These are phyloP conservation scores for Lamellibrachia satsuma DNA, from an alignment of 2,888 invertebrate species.

Conservation along the genomic window DNA sequence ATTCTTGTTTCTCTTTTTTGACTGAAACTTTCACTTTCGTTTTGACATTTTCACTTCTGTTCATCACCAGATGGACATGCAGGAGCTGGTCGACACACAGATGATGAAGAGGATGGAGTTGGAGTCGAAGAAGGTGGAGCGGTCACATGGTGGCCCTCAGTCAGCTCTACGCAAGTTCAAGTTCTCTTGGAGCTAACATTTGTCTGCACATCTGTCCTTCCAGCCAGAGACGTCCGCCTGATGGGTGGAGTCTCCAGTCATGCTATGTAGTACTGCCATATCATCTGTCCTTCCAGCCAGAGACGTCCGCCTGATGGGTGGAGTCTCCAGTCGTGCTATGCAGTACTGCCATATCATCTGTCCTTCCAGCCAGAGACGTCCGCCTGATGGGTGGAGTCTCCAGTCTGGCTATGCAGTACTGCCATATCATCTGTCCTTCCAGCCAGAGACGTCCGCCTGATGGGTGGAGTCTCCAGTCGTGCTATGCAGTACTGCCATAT, in stretches of 20 bases:
- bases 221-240: not conserved
- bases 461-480: no score
- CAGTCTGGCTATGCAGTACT: no score
- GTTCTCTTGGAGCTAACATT: not conserved
- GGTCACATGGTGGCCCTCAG: constrained; percentile 21
- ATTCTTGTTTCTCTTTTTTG: no score
- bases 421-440: no score
- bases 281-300: not conserved
- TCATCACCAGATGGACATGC: constrained; percentile 87
- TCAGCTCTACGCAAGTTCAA: not conserved
- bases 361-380: no score
- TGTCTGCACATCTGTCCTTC: not conserved
- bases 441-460: no score
- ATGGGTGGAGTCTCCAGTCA: not conserved
- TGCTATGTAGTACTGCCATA: not conserved
- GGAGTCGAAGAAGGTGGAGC: constrained; percentile 44
- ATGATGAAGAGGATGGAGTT: constrained; percentile 80
- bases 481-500: no score
- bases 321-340: no score
- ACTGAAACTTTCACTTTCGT: not conserved
- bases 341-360: no score
- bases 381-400: no score
- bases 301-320: no score
- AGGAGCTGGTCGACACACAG: constrained; percentile 88
- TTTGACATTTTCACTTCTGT: not conserved